phyloP scores from a whole-genome alignment of 2,113 vertebrate genomes.

The Patagioenas fasciata region DNA sequence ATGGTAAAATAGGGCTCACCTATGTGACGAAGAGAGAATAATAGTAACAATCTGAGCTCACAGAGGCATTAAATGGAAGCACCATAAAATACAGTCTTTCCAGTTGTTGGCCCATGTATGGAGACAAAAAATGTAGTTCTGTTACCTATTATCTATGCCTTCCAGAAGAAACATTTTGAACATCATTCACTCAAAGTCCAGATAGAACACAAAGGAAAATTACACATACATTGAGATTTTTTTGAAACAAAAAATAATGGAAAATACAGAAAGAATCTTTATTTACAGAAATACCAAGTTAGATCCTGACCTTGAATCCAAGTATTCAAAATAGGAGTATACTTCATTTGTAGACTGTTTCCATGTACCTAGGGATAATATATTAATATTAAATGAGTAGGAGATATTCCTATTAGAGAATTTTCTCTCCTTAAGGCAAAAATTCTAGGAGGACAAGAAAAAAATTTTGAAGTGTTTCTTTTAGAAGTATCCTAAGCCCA shows the following conservation, averaged over 20 bases:
- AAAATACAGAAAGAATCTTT: background rate
- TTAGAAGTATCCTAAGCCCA: background rate
- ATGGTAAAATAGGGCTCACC: background rate
- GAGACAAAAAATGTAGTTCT: conserved; percentile 25
- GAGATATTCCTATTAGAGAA: background rate
- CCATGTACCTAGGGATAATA: background rate
- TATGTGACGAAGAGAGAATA: background rate
- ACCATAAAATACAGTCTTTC: background rate
- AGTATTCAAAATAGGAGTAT: background rate
- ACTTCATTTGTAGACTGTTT: background rate
- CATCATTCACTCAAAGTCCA: background rate
- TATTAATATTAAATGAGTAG: background rate
- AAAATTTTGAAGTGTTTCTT: background rate
- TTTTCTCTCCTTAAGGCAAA: background rate
- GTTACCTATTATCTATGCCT: conserved; percentile 26
- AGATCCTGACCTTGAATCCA: background rate
- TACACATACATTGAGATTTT: background rate
- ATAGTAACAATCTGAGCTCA: background rate
- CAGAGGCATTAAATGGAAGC: background rate
- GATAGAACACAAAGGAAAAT: conserved; percentile 9
- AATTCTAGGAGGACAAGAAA: background rate
- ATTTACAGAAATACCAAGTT: background rate
- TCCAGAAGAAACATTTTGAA: conserved; percentile 12
- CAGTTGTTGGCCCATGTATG: background rate
- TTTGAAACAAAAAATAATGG: background rate